A percentile compares a stretch with the other conserved stretches of the same genome.
Conservation (phyloP, 2,797 vertebrate genomes). For the Catamblyrhynchus diadema region DNA sequence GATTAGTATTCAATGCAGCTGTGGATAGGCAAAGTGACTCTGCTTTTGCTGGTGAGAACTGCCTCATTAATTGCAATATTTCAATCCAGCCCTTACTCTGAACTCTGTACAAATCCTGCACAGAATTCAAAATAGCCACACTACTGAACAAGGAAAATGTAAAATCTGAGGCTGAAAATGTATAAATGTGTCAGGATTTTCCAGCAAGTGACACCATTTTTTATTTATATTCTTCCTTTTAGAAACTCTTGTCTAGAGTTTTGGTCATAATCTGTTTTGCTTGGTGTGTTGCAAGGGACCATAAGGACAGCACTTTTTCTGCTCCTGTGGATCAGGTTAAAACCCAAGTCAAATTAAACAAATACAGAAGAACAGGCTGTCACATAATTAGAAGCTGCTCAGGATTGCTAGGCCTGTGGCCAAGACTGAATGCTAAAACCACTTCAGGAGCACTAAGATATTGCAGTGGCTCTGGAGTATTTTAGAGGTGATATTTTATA, state of each 20-base stretch:
- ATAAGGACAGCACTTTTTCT: not conserved
- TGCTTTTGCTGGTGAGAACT: not conserved
- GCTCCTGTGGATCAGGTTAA: slow-evolving; percentile 12
- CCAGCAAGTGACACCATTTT: not conserved
- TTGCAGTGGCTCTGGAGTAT: not conserved
- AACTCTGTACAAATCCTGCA: not conserved
- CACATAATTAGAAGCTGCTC: not conserved
- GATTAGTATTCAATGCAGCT: not conserved
- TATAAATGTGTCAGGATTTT: not conserved
- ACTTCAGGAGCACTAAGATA: not conserved
- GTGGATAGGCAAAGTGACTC: not conserved
- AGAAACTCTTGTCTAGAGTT: not conserved
- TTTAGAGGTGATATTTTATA: not conserved
- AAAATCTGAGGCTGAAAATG: not conserved
- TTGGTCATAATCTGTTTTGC: not conserved
- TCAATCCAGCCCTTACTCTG: not conserved
- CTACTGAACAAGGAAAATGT: not conserved
- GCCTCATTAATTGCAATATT: not conserved
- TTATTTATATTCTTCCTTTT: not conserved
- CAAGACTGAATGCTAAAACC: not conserved
- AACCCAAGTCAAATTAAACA: slow-evolving; percentile 27
- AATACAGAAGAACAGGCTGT: not conserved
- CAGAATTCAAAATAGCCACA: not conserved
- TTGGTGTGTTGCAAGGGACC: not conserved
- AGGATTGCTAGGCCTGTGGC: not conserved